Evolutionary conservation across 2,113 vertebrate species (phyloP).

Genomic region (Clarias gariepinus): DNA sequence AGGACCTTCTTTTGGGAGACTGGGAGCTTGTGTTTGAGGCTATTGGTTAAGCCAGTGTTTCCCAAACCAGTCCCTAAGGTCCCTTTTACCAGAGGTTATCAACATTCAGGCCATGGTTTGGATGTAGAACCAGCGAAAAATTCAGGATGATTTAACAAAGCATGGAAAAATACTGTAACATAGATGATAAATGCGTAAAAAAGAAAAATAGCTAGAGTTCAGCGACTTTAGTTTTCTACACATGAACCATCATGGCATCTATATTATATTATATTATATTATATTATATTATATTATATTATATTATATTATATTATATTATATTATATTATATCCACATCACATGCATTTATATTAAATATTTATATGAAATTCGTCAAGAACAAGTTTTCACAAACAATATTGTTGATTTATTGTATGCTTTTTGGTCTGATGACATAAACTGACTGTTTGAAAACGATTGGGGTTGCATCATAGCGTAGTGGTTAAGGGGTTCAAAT

Average conservation of each 20-base stretch:
- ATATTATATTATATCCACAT: not conserved
- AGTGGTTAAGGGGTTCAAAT: too few relatives aligned
- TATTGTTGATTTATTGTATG: not conserved
- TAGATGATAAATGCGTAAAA: not conserved
- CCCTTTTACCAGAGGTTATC: not conserved
- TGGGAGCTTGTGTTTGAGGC: slow-evolving; percentile 18
- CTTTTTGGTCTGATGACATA: not conserved
- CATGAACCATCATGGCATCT: not conserved
- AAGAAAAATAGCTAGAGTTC: not conserved
- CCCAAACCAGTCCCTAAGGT: not conserved
- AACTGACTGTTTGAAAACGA: not conserved
- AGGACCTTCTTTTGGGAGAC: slow-evolving; percentile 26
- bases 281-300: too few relatives aligned
- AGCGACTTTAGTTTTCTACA: not conserved
- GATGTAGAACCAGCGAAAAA: not conserved
- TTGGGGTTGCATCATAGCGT: not conserved
- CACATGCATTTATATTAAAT: not conserved
- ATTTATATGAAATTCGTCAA: not conserved
- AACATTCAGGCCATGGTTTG: not conserved
- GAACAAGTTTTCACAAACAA: not conserved
- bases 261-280: too few relatives aligned
- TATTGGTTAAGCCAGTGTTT: slow-evolving; percentile 13
- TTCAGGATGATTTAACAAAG: not conserved
- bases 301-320: too few relatives aligned
- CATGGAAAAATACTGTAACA: not conserved